Percentiles rank a stretch among this genome's conserved stretches.
These are phyloP conservation scores for Artibeus jamaicensis DNA, from an alignment of 2,797 vertebrate genomes.

Conservation along the genomic window DNA sequence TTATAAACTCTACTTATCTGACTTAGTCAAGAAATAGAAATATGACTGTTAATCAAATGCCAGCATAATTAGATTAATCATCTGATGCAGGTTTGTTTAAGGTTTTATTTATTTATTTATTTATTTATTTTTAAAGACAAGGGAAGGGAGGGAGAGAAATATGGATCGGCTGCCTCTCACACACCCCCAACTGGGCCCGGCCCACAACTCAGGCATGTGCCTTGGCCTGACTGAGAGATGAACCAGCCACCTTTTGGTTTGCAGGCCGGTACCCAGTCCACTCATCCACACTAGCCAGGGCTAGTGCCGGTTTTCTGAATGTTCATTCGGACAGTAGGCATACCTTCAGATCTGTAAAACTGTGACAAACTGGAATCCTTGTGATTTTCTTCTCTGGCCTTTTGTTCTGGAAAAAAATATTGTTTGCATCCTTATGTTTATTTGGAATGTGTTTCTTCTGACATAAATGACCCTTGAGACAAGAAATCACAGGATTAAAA, in stretches of 20 bases:
- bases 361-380: not conserved
- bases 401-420: conserved; percentile 14
- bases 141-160: not conserved
- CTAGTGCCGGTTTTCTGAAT: not conserved
- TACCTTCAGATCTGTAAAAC: not conserved
- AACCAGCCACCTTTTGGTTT: not conserved
- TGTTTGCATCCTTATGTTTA: not conserved
- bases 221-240: not conserved
- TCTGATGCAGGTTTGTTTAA: not conserved
- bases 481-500: conserved; percentile 15
- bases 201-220: not conserved
- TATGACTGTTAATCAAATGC: not conserved
- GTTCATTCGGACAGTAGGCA: not conserved
- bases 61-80: not conserved
- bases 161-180: not conserved
- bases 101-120: not conserved
- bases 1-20: not conserved
- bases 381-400: not conserved
- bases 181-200: not conserved
- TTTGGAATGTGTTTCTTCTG: not conserved
- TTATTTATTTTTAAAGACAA: not conserved
- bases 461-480: not conserved
- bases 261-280: not conserved
- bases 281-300: not conserved
- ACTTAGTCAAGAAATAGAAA: conserved; percentile 1